Evolutionary conservation across 23 tunicate species (phyloP).

Genomic region (Trididemnum nubilum): DNA sequence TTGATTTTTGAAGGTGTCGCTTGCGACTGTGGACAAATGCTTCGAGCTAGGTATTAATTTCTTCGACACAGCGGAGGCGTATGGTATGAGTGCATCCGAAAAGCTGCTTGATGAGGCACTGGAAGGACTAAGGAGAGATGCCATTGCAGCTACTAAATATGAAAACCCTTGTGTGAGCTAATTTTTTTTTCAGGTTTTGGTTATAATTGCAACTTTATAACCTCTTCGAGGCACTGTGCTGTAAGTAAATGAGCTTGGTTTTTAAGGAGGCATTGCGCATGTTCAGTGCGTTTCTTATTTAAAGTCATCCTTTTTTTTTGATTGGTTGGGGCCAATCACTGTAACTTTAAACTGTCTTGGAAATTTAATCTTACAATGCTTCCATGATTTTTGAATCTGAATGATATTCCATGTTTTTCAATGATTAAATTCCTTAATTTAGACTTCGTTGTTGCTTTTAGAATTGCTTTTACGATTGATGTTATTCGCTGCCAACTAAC

Average conservation of each 20-base stretch:
- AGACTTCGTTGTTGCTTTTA: too few species aligned
- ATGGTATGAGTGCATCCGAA: slow-evolving; percentile 38
- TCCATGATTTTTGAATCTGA: too few species aligned
- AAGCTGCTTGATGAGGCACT: slow-evolving; percentile 48
- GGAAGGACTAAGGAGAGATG: slow-evolving; percentile 47
- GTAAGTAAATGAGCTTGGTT: neutral
- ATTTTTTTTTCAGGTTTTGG: neutral
- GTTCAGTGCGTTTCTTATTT: too few species aligned
- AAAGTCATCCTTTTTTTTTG: too few species aligned
- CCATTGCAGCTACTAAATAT: slow-evolving; percentile 44
- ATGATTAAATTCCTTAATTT: too few species aligned
- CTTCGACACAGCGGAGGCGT: slow-evolving; percentile 65
- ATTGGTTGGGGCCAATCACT: too few species aligned
- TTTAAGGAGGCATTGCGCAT: too few species aligned
- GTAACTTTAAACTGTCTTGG: too few species aligned
- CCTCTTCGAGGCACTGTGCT: neutral
- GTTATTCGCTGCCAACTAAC: slow-evolving; percentile 9
- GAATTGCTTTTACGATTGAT: too few species aligned
- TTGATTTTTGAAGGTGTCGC: slow-evolving; percentile 35
- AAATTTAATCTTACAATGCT: too few species aligned
- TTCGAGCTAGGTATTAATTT: slow-evolving; percentile 56
- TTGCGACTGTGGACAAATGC: slow-evolving; percentile 52
- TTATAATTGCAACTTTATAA: too few species aligned
- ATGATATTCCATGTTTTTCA: too few species aligned
- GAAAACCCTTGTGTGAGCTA: neutral